Evolutionary conservation across 2,888 invertebrate species (phyloP).

Genomic region (Drosophila quinaria): DNA sequence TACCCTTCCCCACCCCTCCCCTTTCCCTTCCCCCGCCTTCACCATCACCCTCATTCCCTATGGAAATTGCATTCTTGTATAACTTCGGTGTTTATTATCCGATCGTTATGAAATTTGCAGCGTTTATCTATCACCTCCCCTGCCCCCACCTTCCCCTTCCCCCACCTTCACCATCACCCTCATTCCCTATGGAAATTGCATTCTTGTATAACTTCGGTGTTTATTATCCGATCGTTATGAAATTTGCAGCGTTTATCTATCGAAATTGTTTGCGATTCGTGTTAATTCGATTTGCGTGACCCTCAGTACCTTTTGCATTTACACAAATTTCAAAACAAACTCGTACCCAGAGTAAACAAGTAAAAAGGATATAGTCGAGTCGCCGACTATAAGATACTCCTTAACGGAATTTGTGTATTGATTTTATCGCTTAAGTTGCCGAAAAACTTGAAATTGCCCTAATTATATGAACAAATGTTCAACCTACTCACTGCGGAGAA

Average conservation of each 20-base stretch:
- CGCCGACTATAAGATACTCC: background rate
- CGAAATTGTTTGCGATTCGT: background rate
- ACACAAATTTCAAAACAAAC: background rate
- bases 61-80: conserved; percentile 1
- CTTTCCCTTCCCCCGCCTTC: too few species aligned
- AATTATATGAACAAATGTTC: too few species aligned
- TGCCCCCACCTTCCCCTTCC: too few species aligned
- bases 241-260: conserved; percentile 1
- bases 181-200: background rate
- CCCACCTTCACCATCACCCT: too few species aligned
- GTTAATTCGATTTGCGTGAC: conserved; percentile 9
- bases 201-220: conserved; percentile 5
- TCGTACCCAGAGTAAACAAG: background rate
- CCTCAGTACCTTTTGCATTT: background rate
- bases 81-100: conserved; percentile 3
- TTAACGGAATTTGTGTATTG: background rate
- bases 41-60: background rate
- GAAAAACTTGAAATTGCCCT: too few species aligned
- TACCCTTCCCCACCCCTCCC: background rate
- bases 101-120: background rate
- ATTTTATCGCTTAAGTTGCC: too few species aligned
- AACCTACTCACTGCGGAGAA: background rate
- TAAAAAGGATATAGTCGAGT: background rate
- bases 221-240: conserved; percentile 1
- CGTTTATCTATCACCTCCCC: conserved; percentile 1